phyloP scores from a whole-genome alignment of 2,797 vertebrate species.

The Melanogrammus aeglefinus region DNA sequence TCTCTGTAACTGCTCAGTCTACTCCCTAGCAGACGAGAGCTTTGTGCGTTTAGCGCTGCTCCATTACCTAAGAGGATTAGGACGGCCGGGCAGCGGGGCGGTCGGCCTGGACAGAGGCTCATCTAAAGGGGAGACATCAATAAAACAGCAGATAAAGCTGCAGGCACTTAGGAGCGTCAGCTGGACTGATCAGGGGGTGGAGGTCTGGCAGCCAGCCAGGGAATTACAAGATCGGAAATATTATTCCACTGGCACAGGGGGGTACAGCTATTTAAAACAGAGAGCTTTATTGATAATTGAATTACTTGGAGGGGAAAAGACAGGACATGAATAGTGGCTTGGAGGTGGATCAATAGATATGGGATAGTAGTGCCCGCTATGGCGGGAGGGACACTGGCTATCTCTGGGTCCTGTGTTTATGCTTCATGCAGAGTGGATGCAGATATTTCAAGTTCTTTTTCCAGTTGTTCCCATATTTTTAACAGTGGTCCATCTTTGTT shows the following conservation, averaged over 20 bases:
- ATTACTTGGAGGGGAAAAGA: constrained; percentile 62
- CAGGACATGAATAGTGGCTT: constrained; percentile 68
- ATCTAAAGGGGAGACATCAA: constrained; percentile 84
- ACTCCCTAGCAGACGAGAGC: constrained; percentile 77
- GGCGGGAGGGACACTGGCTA: constrained; percentile 19
- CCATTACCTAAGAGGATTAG: constrained; percentile 85
- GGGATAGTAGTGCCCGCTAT: constrained; percentile 43
- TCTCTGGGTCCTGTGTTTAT: constrained; percentile 18
- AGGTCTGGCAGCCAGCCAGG: constrained; percentile 70
- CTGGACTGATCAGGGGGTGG: constrained; percentile 55
- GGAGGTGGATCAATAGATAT: constrained; percentile 65
- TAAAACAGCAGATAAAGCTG: constrained; percentile 79
- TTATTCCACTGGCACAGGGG: constrained; percentile 67
- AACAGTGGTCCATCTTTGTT: background rate
- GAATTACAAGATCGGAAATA: constrained; percentile 76
- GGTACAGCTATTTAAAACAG: constrained; percentile 68
- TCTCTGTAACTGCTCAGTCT: constrained; percentile 72
- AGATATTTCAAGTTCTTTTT: background rate
- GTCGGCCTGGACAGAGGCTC: constrained; percentile 75
- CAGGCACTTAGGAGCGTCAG: constrained; percentile 76
- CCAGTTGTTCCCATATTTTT: background rate
- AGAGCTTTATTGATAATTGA: constrained; percentile 73
- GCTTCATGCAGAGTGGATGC: background rate
- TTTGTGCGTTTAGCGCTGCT: constrained; percentile 71
- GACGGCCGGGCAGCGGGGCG: constrained; percentile 57